phyloP scores from a whole-genome alignment of 1,140 invertebrate species.

The Drosophila orena region DNA sequence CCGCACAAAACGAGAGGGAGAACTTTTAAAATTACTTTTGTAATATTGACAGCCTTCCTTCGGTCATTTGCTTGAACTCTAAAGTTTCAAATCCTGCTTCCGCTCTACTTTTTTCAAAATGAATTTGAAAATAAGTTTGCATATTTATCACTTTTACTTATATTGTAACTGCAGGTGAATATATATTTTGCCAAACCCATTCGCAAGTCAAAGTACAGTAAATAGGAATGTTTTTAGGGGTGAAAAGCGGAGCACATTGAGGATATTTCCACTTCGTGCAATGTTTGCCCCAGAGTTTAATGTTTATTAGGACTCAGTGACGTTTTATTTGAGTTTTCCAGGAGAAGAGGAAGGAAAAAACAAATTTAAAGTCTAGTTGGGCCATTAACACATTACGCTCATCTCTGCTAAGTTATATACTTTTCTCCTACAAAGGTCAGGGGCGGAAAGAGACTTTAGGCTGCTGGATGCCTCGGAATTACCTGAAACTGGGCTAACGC shows the following conservation, averaged over 20 bases:
- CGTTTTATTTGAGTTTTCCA: neutral
- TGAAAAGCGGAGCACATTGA: neutral
- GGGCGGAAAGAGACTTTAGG: constrained; percentile 18
- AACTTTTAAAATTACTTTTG: constrained; percentile 64
- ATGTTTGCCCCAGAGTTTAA: neutral
- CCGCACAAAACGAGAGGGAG: constrained; percentile 11
- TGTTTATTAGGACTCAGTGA: neutral
- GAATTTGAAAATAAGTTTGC: constrained; percentile 1
- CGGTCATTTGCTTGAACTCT: constrained; percentile 38
- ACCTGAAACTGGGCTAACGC: constrained; percentile 11
- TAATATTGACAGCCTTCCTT: constrained; percentile 50
- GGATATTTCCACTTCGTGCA: neutral
- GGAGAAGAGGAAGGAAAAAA: constrained; percentile 7
- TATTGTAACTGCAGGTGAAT: neutral
- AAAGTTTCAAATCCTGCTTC: constrained; percentile 3
- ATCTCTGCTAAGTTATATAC: constrained; percentile 22
- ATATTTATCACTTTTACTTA: neutral
- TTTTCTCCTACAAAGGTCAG: constrained; percentile 44
- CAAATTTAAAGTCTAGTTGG: constrained; percentile 6
- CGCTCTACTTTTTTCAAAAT: neutral
- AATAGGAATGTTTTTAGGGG: neutral
- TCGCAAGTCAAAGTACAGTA: constrained; percentile 10
- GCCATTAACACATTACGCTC: constrained; percentile 9
- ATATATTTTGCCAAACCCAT: neutral
- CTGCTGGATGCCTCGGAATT: constrained; percentile 6